Percentiles rank a stretch among this genome's conserved stretches.
These are phyloP conservation scores for Mythimna pallens DNA, from an alignment of 2,888 invertebrate species.

Conservation along the genomic window DNA sequence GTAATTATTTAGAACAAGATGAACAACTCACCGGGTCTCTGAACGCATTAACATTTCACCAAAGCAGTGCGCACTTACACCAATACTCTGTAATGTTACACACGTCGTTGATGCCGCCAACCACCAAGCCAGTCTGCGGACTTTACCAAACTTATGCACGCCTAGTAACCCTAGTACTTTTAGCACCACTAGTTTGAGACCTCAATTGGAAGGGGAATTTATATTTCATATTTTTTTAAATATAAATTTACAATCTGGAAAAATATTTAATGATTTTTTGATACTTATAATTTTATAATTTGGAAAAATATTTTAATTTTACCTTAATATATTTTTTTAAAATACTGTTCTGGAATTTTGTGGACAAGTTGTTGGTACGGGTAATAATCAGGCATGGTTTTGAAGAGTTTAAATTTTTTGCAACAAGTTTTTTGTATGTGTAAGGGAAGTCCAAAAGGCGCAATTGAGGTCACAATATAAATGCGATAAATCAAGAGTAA, in stretches of 20 bases:
- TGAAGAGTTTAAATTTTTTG: neutral
- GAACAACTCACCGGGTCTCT: slow-evolving; percentile 88
- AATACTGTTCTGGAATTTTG: neutral
- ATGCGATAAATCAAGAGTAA: slow-evolving; percentile 81
- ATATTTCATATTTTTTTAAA: neutral
- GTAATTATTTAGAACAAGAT: slow-evolving; percentile 86
- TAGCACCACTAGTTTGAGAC: slow-evolving; percentile 80
- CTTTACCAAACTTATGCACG: slow-evolving; percentile 88
- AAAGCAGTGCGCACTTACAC: slow-evolving; percentile 90
- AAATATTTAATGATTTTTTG: neutral
- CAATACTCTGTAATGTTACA: slow-evolving; percentile 85
- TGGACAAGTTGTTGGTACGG: no score
- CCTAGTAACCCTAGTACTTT: slow-evolving; percentile 85
- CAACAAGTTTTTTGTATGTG: neutral
- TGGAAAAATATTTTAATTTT: no score
- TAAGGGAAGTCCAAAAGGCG: slow-evolving; percentile 6
- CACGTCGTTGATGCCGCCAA: slow-evolving; percentile 86
- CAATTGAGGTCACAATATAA: slow-evolving; percentile 78
- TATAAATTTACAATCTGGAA: neutral
- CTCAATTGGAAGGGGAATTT: slow-evolving; percentile 70
- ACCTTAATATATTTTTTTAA: neutral
- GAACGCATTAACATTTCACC: slow-evolving; percentile 90
- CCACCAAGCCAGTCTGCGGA: slow-evolving; percentile 89
- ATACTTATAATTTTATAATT: neutral
- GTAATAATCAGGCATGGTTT: neutral